These are phyloP conservation scores for Spicauda simplicius DNA, from an alignment of 2,888 invertebrate species.

Conservation along the genomic window DNA sequence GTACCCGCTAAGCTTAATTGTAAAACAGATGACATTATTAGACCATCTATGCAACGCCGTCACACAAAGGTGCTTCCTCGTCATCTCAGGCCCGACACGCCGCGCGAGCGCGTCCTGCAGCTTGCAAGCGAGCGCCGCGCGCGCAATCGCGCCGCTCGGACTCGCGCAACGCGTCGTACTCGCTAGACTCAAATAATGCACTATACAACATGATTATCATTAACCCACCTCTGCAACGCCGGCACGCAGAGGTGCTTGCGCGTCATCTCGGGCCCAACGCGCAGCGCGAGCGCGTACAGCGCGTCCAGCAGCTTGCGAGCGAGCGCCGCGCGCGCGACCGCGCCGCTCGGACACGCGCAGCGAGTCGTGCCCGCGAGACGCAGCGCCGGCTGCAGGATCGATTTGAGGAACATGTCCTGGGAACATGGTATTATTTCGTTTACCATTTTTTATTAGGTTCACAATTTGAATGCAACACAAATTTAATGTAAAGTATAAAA, in stretches of 20 bases:
- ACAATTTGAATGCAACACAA: too few relatives aligned
- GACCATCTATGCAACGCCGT: slow-evolving; percentile 85
- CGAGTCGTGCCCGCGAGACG: slow-evolving; percentile 92
- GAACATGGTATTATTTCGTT: slow-evolving; percentile 9
- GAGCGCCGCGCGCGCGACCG: slow-evolving; percentile 89
- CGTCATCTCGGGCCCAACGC: slow-evolving; percentile 92
- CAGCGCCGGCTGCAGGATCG: slow-evolving; percentile 93
- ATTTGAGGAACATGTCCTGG: slow-evolving; percentile 93
- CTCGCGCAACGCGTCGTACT: slow-evolving; percentile 49
- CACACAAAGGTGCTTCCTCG: slow-evolving; percentile 89
- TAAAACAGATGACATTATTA: too few relatives aligned
- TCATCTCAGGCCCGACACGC: slow-evolving; percentile 91
- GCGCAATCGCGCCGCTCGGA: slow-evolving; percentile 91
- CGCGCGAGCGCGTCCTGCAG: slow-evolving; percentile 92
- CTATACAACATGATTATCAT: too few relatives aligned
- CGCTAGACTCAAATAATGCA: slow-evolving; percentile 91
- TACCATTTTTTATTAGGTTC: too few relatives aligned
- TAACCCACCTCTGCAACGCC: slow-evolving; percentile 79
- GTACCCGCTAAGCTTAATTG: too few relatives aligned
- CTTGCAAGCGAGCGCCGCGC: slow-evolving; percentile 91
- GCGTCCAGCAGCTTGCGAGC: slow-evolving; percentile 93
- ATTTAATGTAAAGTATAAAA: too few relatives aligned
- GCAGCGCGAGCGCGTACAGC: slow-evolving; percentile 90
- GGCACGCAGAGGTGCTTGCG: slow-evolving; percentile 89
- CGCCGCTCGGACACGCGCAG: slow-evolving; percentile 92